Evolutionary conservation across 2,797 vertebrate species (phyloP).

Genomic region (Ataeniobius toweri): DNA sequence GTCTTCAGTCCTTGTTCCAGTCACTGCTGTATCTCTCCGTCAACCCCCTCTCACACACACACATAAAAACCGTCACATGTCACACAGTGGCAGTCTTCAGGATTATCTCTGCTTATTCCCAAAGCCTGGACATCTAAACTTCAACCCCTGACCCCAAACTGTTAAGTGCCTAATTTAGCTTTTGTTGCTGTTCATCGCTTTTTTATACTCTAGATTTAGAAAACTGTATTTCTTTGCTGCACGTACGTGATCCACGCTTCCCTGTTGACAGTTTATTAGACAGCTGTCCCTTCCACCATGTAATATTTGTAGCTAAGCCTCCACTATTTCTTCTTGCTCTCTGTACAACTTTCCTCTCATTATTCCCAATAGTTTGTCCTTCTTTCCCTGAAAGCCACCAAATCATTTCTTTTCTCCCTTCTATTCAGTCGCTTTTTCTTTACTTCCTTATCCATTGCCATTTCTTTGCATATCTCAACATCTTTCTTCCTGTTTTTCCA

Average conservation of each 20-base stretch:
- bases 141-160: slow-evolving; percentile 38
- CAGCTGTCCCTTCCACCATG: slow-evolving; percentile 32
- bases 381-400: not conserved
- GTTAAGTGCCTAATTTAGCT: slow-evolving; percentile 41
- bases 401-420: not conserved
- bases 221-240: slow-evolving; percentile 1
- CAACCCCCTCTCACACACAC: not conserved
- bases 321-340: slow-evolving; percentile 7
- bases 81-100: slow-evolving; percentile 37
- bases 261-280: slow-evolving; percentile 40
- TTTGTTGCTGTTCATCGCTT: slow-evolving; percentile 41
- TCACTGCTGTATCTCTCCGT: slow-evolving; percentile 37
- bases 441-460: not conserved
- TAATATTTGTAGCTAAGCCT: slow-evolving; percentile 32
- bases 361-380: not conserved
- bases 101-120: slow-evolving; percentile 65
- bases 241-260: slow-evolving; percentile 15
- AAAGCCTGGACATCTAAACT: slow-evolving; percentile 46
- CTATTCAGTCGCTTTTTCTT: not conserved
- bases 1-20: slow-evolving; percentile 45
- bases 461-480: not conserved
- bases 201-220: slow-evolving; percentile 19
- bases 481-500: slow-evolving; percentile 1
- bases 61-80: not conserved
- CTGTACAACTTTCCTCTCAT: not conserved